Base-by-base conservation (phyloP, 2,888 invertebrate genomes). In the Phymatocera aterrima region DNA sequence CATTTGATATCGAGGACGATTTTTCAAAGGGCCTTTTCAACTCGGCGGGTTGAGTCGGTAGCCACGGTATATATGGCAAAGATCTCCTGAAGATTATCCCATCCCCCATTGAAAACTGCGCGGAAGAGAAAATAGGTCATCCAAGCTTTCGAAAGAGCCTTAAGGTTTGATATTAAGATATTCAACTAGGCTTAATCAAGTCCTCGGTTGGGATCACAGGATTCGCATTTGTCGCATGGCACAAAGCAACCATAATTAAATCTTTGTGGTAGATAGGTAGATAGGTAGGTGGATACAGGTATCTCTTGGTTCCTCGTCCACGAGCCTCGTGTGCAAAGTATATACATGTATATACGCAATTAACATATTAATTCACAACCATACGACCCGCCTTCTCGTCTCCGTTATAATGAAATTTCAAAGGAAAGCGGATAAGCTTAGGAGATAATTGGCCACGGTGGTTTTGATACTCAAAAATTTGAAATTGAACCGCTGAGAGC, bases 131-230 rank as follows among this genome's bases (percentile, higher is more conserved):
- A 83, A 79, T 83, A 81, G 81, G 80, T 82, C 81, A 79, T 74
- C 68, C 75, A 77, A 79, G 81, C 81, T 80, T 81, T 80, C 43
- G 82, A 80, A 79, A 81, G 72, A 75, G 77, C 81, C 80, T 75
- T 80, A 78, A 80, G 77, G 74, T 65, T 64, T 75, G 79, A 78
- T 81, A 83, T 83, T 82, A 83, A 84, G 83, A 82, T 81, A 81
- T 84, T 79, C 81, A 78, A 10, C 64, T 21, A 43, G 80, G 81
- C 78, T 83, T 83, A 83, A 84, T 84, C 83, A 82, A 83, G 82
- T 81, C 64, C 79, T 28, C 24, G 48, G 46, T 68, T 8, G 40
- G 28, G 68, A 21, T 46, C 31, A 72, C 31, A 34, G 34, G 72
- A 48, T 31, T 18, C 51, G n/a, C 18, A 34, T 18, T 70, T 24